Conservation (phyloP, 2,888 invertebrate genomes). For the Papilio protenor region DNA sequence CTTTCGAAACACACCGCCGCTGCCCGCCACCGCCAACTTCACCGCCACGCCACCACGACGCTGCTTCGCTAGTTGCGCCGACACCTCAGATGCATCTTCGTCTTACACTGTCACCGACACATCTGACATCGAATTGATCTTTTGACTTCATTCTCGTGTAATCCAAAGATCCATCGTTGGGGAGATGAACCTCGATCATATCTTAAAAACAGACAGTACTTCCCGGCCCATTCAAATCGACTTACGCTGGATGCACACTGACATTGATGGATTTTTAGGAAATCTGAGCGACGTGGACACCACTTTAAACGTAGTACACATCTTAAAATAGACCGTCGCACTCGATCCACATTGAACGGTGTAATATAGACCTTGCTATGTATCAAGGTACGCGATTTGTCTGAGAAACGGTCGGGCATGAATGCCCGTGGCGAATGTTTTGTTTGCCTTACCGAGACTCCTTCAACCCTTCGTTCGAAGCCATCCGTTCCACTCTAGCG, state of each 20-base stretch:
- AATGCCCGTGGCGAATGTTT: slow-evolving; percentile 75
- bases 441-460: slow-evolving; percentile 72
- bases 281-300: slow-evolving; percentile 31
- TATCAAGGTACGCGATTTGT: slow-evolving; percentile 50
- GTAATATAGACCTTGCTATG: slow-evolving; percentile 40
- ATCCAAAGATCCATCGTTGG: slow-evolving; percentile 19
- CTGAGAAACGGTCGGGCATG: slow-evolving; percentile 66
- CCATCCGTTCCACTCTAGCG: slow-evolving; percentile 80
- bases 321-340: slow-evolving; percentile 7
- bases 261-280: slow-evolving; percentile 45
- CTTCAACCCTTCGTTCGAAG: slow-evolving; percentile 76
- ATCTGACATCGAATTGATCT: slow-evolving; percentile 58
- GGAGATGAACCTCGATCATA: slow-evolving; percentile 32
- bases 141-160: slow-evolving; percentile 52
- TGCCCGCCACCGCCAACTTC: slow-evolving; percentile 71
- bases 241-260: slow-evolving; percentile 41
- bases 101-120: slow-evolving; percentile 64
- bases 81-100: slow-evolving; percentile 65
- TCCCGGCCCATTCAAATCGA: slow-evolving; percentile 30
- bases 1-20: slow-evolving; percentile 76
- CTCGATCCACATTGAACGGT: slow-evolving; percentile 34
- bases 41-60: slow-evolving; percentile 52
- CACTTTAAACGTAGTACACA: slow-evolving; percentile 4
- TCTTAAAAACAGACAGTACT: slow-evolving; percentile 26
- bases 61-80: slow-evolving; percentile 48